Base-by-base conservation (phyloP, 2,797 vertebrate genomes). In the Phoebastria nigripes region DNA sequence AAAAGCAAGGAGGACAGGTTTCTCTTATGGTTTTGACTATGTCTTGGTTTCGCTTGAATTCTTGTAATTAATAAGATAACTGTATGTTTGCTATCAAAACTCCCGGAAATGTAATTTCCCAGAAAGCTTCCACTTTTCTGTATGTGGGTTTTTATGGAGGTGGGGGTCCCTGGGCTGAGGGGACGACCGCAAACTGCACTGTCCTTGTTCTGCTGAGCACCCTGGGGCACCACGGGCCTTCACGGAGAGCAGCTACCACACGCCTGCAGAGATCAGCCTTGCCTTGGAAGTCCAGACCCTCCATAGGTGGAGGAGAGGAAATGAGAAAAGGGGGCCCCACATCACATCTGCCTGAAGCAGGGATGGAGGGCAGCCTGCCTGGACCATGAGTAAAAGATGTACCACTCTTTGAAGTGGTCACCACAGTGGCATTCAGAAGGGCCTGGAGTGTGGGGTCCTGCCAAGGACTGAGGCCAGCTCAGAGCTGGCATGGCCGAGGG, bases 381-480 rank as follows among this genome's bases (percentile, higher is more conserved):
- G 37, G 29, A 44, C 22, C 13, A 6, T 15, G 16, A 31, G 17
- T 55, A 41, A 63, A 83, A 82, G 20, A 35, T 35, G 56, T 25
- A 20, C 4, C 8, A n/a, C 15, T 84, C 29, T 12, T 62, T 51
- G 22, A 80, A 80, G 58, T 29, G n/a, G 17, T 55, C 16, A 62
- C 33, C 37, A 20, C 11, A 51, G 25, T 2, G 3, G 9, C 12
- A 33, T 29, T 61, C 13, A 54, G 15, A 25, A 35, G 33, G 28
- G 33, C 7, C 20, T 5, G 6, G 37, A 44, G 16, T 2, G 1
- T 1, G 1, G 44, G 21, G 12, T 1, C 3, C 15, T 2, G 2
- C 7, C 5, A 3, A 51, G 8, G 37, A 24, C 21, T 28, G 52
- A 41, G 28, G 25, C 11, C n/a, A 59, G 15, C 19, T 65, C 46